A percentile compares a stretch with the other conserved stretches of the same genome.
Evolutionary conservation across 2,888 invertebrate genomes (phyloP).

Genomic region (Andrena dorsata): DNA sequence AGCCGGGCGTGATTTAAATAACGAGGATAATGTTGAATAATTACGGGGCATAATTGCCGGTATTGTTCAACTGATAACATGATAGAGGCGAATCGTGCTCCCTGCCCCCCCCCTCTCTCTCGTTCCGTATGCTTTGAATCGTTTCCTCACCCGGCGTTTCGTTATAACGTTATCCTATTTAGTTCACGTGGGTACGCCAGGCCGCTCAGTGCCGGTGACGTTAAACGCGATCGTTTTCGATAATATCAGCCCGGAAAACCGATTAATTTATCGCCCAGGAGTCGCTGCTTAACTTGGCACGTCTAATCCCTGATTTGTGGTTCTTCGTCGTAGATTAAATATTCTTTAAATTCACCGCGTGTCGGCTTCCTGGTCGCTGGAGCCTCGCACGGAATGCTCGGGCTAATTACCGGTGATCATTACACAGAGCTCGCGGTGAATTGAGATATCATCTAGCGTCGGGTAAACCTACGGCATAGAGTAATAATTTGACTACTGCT

Average conservation of each 20-base stretch:
- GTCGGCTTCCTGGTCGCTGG: neutral
- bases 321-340: neutral
- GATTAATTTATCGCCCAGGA: constrained; percentile 11
- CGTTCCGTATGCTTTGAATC: constrained; percentile 29
- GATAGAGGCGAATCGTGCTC: constrained; percentile 21
- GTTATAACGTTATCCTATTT: constrained; percentile 24
- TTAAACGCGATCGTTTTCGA: constrained; percentile 30
- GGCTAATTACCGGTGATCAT: neutral
- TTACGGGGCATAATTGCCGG: constrained; percentile 46
- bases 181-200: constrained; percentile 34
- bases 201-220: constrained; percentile 24
- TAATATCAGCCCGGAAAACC: constrained; percentile 1
- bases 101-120: neutral
- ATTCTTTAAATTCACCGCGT: neutral
- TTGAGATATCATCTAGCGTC: no score
- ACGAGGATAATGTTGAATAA: constrained; percentile 55
- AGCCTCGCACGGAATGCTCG: neutral
- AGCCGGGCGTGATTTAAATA: constrained; percentile 48
- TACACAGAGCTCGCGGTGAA: neutral
- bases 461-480: neutral
- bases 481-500: constrained; percentile 15
- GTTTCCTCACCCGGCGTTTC: neutral
- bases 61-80: constrained; percentile 44
- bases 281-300: neutral
- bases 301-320: neutral